Evolutionary conservation across 2,113 vertebrate species (phyloP), one percentile per base, ranked within the genome.

Genomic region (Picathartes gymnocephalus): DNA sequence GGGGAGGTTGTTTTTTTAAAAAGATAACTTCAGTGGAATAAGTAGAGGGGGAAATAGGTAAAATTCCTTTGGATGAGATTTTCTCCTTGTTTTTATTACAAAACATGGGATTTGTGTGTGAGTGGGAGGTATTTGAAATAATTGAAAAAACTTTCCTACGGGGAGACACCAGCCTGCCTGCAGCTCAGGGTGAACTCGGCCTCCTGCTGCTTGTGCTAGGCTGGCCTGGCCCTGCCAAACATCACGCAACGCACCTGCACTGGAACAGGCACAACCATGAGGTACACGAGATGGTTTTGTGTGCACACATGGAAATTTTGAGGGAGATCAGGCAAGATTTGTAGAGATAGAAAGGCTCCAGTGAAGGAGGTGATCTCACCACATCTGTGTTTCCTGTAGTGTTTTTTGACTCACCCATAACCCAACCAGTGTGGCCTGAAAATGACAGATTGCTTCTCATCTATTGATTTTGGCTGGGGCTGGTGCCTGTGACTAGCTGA

Each of bases 61-160:
- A 86, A 93, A 97, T 96, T 95, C 92, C 82, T 93, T 61, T 50
- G 72, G 64, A 93, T 91, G 90, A 53, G 40, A 64, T 81, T 84
- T 93, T 90, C 56, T 88, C 19, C 22, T 90, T 88, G 85, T 88
- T 92, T 92, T 78, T 88, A 50, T 96, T 94, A 90, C 51, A 71
- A 90, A 87, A 93, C 18, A 39, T 20, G 51, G 65, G 27, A 88
- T 92, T 94, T 81, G 82, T 96, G 82, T 86, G 76, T 0, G 2
- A 93, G 72, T 68, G 51, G 92, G 92, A 93, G 76, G 80, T 88
- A 88, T 84, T 60, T 81, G 69, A 94, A 88, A 44, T 81, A 92
- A 86, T 9, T 88, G 58, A 81, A 90, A 95, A 78, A 88, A 58
- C 21, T 56, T 82, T 95, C 85, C 80, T 81, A 15, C 0, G 0